Evolutionary conservation across 2,797 vertebrate genomes (phyloP), one percentile per base, ranked within the genome.

Genomic region (Allobates femoralis): DNA sequence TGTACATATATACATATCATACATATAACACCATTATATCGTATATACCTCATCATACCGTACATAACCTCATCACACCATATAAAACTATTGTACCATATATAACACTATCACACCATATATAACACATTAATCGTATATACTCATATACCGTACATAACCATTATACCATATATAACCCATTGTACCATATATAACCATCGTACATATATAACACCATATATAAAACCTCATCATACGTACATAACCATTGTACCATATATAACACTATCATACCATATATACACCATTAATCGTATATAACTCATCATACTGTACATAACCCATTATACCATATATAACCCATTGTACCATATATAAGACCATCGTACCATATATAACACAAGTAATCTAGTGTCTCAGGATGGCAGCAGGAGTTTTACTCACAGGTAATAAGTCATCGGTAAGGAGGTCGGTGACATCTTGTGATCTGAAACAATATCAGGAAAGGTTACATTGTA

Each of bases 381-480:
- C n/a, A n/a, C n/a, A n/a, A n/a, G n/a, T n/a, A n/a, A n/a, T n/a
- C n/a, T n/a, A n/a, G n/a, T n/a, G n/a, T n/a, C n/a, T n/a, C n/a
- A n/a, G 11, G 4, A 26, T 0, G 26, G 60, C 15, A n/a, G n/a
- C 3, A 7, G 23, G 21, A 10, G 2, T 58, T 3, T 23, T n/a
- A 67, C 76, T 82, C 16, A 87, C 86, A 64, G 30, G 64, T 37
- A 87, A 75, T 91, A 99, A 92, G 89, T 98, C 97, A 84, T 96
- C 96, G 0, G 95, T 93, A 46, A 99, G 95, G 84, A 99, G 95
- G 81, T 97, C 97, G 0, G 97, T 96, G 79, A 96, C 96, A 95
- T 99, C 98, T 64, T 97, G 96, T 83, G 95, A 93, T 93, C 97
- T 98, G 89, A 3, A 60, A 86, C 71, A 30, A 19, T 18, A n/a